Evolutionary conservation across 1,140 invertebrate species (phyloP), one percentile per base, ranked within the genome.

Genomic region (Trichonephila clavata): DNA sequence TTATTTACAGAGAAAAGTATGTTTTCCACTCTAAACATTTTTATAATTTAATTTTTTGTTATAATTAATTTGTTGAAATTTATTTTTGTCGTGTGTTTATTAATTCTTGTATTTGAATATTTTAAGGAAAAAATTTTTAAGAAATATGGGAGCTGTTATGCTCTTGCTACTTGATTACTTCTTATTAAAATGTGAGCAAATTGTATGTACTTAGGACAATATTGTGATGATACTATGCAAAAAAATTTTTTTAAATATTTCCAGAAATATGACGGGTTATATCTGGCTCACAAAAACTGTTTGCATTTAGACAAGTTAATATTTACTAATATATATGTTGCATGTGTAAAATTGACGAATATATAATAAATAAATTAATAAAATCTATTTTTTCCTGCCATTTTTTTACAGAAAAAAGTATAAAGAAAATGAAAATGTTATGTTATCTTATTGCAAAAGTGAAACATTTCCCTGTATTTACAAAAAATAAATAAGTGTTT

Each of bases 401-500:
- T 50, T 50, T 50, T 50, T 50, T 50, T 50, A 50, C 50, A 50
- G 50, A 7, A 50, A 50, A 50, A 7, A 50, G 50, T 50, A 50
- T 50, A 50, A 50, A 50, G 32, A 50, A 50, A 43, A 7, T 43
- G 2, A 7, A 43, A 50, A 50, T 50, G 50, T 50, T 50, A 50
- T 77, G 68, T 24, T 77, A 18, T 32, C 5, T 16, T 32, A 32
- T 16, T 77, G 27, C 27, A 18, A 77, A 77, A 77, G 14, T 77
- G 32, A 24, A 77, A 27, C 18, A 39, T 18, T 77, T 27, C 32
- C 14, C 32, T 77, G 71, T 77, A 77, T 77, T 77, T 32, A 13
- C 24, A 77, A 77, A 77, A 77, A 77, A 71, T 77, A 77, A 77
- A 77, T 39, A 77, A 77, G 27, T 77, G 71, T 77, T 77, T 77